These are phyloP conservation scores for Callorhinus ursinus DNA, from an alignment of 2,113 vertebrate genomes.

Conservation along the genomic window DNA sequence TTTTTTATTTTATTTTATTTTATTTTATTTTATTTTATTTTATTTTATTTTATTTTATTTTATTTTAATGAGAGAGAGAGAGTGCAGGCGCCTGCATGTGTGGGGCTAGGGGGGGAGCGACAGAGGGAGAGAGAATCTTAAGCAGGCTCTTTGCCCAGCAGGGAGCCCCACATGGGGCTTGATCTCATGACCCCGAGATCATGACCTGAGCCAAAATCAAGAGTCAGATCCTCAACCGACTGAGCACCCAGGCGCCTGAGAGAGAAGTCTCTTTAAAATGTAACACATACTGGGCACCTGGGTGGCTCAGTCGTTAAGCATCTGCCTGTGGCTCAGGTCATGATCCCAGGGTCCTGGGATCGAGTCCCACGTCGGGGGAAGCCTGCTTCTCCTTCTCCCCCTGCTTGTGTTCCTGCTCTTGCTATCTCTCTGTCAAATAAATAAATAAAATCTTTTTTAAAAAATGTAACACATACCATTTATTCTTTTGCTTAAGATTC, in stretches of 20 bases:
- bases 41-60: too few relatives aligned
- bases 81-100: background rate
- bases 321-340: too few relatives aligned
- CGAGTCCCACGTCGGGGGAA: too few relatives aligned
- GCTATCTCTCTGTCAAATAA: too few relatives aligned
- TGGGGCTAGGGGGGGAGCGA: background rate
- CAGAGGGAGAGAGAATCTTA: background rate
- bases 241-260: background rate
- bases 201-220: background rate
- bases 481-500: conserved; percentile 31
- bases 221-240: background rate
- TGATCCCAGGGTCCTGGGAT: too few relatives aligned
- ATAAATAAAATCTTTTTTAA: too few relatives aligned
- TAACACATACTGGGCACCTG: background rate
- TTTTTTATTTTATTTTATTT: background rate
- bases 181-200: background rate
- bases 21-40: background rate
- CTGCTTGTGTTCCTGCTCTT: too few relatives aligned
- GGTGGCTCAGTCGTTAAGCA: too few relatives aligned
- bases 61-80: background rate
- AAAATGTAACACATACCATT: background rate
- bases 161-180: background rate
- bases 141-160: background rate
- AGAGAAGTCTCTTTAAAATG: background rate
- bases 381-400: too few relatives aligned